A percentile compares a stretch with the other conserved stretches of the same genome.
phyloP scores from a whole-genome alignment of 2,113 vertebrate genomes.

The Phoenicopterus ruber region DNA sequence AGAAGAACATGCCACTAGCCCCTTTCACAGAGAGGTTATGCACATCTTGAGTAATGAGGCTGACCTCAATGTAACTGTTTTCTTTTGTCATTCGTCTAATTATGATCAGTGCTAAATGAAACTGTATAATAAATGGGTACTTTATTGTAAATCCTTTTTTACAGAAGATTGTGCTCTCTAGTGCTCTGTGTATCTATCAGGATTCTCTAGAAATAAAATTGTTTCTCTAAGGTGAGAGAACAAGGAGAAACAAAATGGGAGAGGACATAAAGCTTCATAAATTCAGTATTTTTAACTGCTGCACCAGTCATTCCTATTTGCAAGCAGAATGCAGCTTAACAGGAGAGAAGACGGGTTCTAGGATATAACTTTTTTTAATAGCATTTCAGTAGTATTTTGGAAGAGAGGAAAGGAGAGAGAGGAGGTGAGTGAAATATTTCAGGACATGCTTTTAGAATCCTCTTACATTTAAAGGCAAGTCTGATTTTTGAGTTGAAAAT shows the following conservation, averaged over 20 bases:
- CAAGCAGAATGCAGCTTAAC: neutral
- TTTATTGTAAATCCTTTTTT: neutral
- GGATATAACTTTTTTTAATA: neutral
- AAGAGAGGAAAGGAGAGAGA: neutral
- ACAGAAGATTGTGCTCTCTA: neutral
- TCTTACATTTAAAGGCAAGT: neutral
- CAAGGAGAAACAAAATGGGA: neutral
- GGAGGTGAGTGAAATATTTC: neutral
- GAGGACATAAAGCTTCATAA: neutral
- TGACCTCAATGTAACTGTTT: neutral
- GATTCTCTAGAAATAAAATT: neutral
- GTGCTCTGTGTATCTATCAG: neutral
- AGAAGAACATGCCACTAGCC: too few relatives aligned
- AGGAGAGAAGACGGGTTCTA: neutral
- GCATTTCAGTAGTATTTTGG: neutral
- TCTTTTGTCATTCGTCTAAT: conserved; percentile 4
- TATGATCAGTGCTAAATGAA: conserved; percentile 7
- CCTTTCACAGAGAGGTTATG: neutral
- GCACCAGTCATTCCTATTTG: neutral
- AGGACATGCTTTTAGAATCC: neutral
- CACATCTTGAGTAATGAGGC: neutral
- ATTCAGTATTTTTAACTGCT: neutral
- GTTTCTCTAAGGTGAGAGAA: neutral
- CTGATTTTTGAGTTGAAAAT: neutral
- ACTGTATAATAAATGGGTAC: neutral